Evolutionary conservation across 2,888 invertebrate species (phyloP), one percentile per base, ranked within the genome.

Genomic region (Drosophila glabriapex): DNA sequence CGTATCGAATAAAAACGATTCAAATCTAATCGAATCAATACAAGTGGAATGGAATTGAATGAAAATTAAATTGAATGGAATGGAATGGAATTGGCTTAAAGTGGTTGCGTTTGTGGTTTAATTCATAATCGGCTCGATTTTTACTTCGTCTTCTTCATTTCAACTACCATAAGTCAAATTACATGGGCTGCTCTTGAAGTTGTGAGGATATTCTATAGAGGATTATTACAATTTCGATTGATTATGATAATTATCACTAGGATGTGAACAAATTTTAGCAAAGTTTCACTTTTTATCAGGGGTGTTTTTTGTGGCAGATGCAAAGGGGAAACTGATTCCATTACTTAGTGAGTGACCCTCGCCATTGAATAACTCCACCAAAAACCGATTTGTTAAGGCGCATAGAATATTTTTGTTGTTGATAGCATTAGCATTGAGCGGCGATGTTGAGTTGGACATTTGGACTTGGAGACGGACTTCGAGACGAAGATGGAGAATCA

Each of bases 381-480:
- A 9, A 37, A 66, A 53, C 49, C 52, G 37, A 58, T 67, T 71
- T 62, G 58, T 43, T 49, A 39, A 49, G 54, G 53, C 76, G 75
- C 74, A 84, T 84, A 89, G 89, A 86, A 86, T 85, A 10, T 63
- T 71, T 76, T 43, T 25, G 41, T 28, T 16, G 29, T 43, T 43
- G 58, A 46, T 80, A 78, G 77, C 85, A 75, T 88, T 88, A 85
- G 73, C 89, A 88, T 66, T 71, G 77, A 76, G 66, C 39, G 49
- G 39, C 61, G 49, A 37, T 25, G 39, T 50, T 46, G 7, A 4
- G 25, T 25, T 46, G 46, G 25, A 25, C 46, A 46, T 41, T 41
- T 33, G 50, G 69, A 69, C 65, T 43, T 41, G 33, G 55, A 52
- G 60, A 69, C 41, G 64, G 65, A 73, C 56, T 73, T 65, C 55